phyloP scores from a whole-genome alignment of 2,113 vertebrate genomes.

The Silurus asotus region DNA sequence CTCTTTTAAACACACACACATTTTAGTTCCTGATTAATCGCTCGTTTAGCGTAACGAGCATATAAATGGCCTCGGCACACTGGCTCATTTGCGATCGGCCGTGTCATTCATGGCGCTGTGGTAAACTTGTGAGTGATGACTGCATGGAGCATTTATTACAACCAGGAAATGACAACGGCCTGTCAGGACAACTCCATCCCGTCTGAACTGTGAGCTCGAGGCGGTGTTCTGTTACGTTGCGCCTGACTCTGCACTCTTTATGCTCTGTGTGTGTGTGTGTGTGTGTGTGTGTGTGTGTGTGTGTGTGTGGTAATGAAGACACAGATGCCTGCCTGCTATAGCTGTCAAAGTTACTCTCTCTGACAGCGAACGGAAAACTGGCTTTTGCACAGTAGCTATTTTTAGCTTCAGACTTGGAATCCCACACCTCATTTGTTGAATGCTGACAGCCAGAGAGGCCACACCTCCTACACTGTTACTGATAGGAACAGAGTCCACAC shows the following conservation, averaged over 20 bases:
- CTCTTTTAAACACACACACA: background rate
- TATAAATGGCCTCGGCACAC: constrained; percentile 28
- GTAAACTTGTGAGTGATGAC: constrained; percentile 35
- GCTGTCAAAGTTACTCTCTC: constrained; percentile 11
- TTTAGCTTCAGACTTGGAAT: background rate
- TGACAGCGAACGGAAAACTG: constrained; percentile 17
- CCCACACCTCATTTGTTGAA: background rate
- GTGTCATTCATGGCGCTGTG: constrained; percentile 27
- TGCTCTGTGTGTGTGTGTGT: constrained; percentile 12
- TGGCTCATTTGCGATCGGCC: constrained; percentile 50
- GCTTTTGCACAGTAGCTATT: background rate
- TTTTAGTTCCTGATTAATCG: constrained; percentile 45
- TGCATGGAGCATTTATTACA: constrained; percentile 7
- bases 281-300: background rate
- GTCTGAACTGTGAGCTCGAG: background rate
- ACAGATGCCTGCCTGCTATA: background rate
- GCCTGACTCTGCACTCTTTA: constrained; percentile 3
- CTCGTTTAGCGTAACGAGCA: constrained; percentile 31
- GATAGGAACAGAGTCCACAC: background rate
- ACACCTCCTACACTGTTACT: background rate
- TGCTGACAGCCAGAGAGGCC: background rate
- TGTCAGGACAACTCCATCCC: constrained; percentile 26
- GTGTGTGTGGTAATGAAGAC: constrained; percentile 25
- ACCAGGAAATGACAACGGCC: constrained; percentile 17
- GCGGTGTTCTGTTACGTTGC: background rate